A percentile compares a stretch with the other conserved stretches of the same genome.
phyloP scores from a whole-genome alignment of 2,888 invertebrate genomes.

The Hypomecis atomaria region DNA sequence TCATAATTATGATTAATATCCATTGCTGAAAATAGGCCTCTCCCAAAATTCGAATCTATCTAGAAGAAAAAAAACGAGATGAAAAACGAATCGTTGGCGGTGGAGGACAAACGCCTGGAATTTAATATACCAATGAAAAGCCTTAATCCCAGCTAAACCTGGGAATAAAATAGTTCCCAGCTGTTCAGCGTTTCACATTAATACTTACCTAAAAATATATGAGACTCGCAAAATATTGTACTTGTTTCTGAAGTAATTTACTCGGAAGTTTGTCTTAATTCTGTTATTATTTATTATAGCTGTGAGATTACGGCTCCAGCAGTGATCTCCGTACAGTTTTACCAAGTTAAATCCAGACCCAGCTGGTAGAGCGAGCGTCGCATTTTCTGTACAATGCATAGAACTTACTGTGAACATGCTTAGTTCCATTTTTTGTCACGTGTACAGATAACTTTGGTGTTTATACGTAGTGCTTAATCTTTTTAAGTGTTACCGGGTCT shows the following conservation, averaged over 20 bases:
- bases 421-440: background rate
- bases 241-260: constrained; percentile 42
- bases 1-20: too few species aligned
- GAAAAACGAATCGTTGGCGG: too few species aligned
- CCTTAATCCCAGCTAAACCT: too few species aligned
- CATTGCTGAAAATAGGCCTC: too few species aligned
- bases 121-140: too few species aligned
- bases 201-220: constrained; percentile 11
- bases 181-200: background rate
- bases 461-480: constrained; percentile 37
- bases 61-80: too few species aligned
- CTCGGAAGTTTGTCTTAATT: constrained; percentile 48
- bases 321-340: constrained; percentile 26
- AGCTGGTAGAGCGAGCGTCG: background rate
- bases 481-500: constrained; percentile 38
- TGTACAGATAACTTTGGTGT: background rate
- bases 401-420: background rate
- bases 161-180: background rate
- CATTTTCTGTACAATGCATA: background rate
- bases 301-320: constrained; percentile 37
- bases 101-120: too few species aligned
- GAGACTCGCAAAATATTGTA: constrained; percentile 32
- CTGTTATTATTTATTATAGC: constrained; percentile 47
- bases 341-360: background rate
- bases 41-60: too few species aligned